phyloP scores from a whole-genome alignment of 2,113 vertebrate genomes.

The Camelus bactrianus region DNA sequence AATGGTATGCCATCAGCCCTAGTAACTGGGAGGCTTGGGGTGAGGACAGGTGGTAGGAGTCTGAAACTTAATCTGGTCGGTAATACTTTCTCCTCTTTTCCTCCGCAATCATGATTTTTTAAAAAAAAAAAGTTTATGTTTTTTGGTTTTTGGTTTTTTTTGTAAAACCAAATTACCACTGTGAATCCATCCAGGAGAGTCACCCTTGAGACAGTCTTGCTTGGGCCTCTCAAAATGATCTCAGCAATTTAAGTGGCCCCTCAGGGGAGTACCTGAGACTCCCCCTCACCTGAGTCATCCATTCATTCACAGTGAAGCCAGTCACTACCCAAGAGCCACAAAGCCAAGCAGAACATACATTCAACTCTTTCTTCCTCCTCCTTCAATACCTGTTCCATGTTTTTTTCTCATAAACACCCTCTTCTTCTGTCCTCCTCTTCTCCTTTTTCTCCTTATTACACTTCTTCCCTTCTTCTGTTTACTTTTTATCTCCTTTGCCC shows the following conservation, averaged over 20 bases:
- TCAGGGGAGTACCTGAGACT: not conserved
- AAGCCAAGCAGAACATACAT: not conserved
- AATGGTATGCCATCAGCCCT: not conserved
- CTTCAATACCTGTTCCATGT: conserved; percentile 43
- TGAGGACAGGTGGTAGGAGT: not conserved
- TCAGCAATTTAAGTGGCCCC: not conserved
- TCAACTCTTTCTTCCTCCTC: not conserved
- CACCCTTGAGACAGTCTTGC: not conserved
- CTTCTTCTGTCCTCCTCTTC: conserved; percentile 41
- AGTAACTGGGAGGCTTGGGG: not conserved
- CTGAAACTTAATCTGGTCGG: not conserved
- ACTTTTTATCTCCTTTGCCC: conserved; percentile 29
- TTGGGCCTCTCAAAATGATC: conserved; percentile 8
- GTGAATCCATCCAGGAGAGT: not conserved
- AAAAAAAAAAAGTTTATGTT: not conserved
- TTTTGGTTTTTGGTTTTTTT: not conserved
- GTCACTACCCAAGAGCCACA: not conserved
- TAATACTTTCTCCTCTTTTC: not conserved
- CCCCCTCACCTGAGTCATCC: not conserved
- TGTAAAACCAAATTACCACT: conserved; percentile 14
- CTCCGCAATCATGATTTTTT: not conserved
- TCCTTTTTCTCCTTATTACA: not conserved
- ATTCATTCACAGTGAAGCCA: not conserved
- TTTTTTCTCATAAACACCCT: not conserved
- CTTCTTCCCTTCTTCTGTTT: conserved; percentile 39